These are phyloP conservation scores for Cephus pulcher DNA, from an alignment of 2,888 invertebrate genomes.

Conservation along the genomic window DNA sequence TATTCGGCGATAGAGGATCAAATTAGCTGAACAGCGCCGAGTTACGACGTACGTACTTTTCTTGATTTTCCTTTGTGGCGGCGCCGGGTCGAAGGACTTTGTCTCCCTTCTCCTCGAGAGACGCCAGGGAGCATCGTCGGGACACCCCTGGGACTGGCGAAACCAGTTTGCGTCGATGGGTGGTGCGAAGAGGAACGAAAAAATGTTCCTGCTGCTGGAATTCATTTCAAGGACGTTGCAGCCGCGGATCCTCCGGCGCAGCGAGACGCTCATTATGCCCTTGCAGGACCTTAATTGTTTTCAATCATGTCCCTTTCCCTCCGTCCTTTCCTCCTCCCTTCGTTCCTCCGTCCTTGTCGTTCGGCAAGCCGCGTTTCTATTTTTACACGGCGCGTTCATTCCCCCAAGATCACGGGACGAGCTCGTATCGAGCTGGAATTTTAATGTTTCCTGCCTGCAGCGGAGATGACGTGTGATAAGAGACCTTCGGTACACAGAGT, in stretches of 20 bases:
- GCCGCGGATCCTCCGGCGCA: neutral
- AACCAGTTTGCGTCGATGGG: neutral
- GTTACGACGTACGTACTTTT: conserved; percentile 17
- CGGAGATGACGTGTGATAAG: neutral
- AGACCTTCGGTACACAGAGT: neutral
- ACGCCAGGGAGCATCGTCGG: neutral
- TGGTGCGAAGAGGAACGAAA: neutral
- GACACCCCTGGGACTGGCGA: neutral
- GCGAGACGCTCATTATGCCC: neutral
- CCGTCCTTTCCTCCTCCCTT: too few species aligned
- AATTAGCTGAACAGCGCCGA: too few species aligned
- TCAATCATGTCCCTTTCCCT: neutral
- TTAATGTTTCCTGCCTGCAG: neutral
- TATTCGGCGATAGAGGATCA: too few species aligned
- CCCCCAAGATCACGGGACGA: conserved; percentile 20
- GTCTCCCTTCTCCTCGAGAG: neutral
- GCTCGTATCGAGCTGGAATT: neutral
- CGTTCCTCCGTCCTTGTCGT: neutral
- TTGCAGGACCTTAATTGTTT: neutral
- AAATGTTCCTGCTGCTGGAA: neutral
- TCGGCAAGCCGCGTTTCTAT: neutral
- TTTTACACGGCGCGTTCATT: neutral
- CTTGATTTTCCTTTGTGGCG: conserved; percentile 3
- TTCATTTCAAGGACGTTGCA: neutral
- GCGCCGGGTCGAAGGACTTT: neutral